Conservation (phyloP, 2,113 vertebrate species). For the Hepsetus odoe region DNA sequence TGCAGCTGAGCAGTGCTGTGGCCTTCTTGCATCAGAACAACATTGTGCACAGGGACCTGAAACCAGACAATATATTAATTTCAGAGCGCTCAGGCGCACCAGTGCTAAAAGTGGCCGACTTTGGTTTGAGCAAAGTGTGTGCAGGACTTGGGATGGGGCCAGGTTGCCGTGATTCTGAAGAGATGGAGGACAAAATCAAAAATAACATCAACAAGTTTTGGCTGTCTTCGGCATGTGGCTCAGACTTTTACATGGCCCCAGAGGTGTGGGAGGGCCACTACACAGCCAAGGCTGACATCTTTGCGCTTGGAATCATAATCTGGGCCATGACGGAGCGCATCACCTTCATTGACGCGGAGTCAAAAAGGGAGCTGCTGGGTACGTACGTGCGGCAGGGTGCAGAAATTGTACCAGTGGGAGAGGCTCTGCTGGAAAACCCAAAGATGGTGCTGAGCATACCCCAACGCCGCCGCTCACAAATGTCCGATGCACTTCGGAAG, state of each 20-base stretch:
- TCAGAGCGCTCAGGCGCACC: slow-evolving; percentile 86
- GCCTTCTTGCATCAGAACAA: slow-evolving; percentile 95
- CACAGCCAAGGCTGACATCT: slow-evolving; percentile 97
- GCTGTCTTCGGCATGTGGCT: slow-evolving; percentile 93
- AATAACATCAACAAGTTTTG: slow-evolving; percentile 93
- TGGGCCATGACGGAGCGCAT: slow-evolving; percentile 98
- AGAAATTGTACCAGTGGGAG: slow-evolving; percentile 92
- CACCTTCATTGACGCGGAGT: slow-evolving; percentile 91
- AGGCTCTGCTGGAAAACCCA: slow-evolving; percentile 95
- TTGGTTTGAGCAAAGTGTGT: slow-evolving; percentile 94
- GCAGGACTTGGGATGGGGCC: slow-evolving; percentile 80
- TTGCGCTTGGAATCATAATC: slow-evolving; percentile 95
- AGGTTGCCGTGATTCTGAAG: slow-evolving; percentile 67
- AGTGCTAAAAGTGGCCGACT: slow-evolving; percentile 93
- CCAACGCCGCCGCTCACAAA: slow-evolving; percentile 89
- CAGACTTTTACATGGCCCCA: slow-evolving; percentile 95
- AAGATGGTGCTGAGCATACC: slow-evolving; percentile 97
- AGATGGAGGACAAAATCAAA: slow-evolving; percentile 71
- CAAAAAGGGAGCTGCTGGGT: slow-evolving; percentile 91
- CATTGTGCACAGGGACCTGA: slow-evolving; percentile 94
- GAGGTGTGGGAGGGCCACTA: slow-evolving; percentile 98
- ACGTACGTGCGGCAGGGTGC: slow-evolving; percentile 90
- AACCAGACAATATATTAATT: slow-evolving; percentile 96
- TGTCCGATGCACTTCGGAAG: slow-evolving; percentile 88
- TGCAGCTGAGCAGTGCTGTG: slow-evolving; percentile 91